Base-by-base conservation (phyloP, 2,888 invertebrate genomes). In the Parnassius glacialis region DNA sequence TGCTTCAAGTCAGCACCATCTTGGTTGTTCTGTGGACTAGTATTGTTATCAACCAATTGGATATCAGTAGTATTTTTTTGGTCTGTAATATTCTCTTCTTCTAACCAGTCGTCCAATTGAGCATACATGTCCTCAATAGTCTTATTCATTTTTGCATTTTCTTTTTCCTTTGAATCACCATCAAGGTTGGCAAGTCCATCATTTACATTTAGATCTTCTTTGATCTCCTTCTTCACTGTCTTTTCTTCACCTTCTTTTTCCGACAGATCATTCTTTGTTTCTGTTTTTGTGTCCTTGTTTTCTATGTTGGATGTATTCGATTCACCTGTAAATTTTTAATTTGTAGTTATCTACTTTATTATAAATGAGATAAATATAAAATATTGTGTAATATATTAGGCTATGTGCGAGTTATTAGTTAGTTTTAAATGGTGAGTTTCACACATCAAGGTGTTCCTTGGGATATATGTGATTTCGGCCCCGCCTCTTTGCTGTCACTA, bases 41-140 rank as follows among this genome's bases (percentile, higher is more conserved):
- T 48, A 13, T 10, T 13, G 13, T 48, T 10, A n/a, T 13, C 48
- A 13, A 9, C 48, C 12, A 13, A 7, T 48, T 7, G 9, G 13
- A 13, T 48, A 7, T 48, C 12, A 9, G 48, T 48, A 13, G 13
- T 13, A 48, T 9, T 48, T 48, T 7, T 1, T 48, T 48, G 9
- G 7, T 48, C 13, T 48, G 9, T 13, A 13, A 9, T n/a, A 9
- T n/a, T 44, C 12, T 57, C 52, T 41, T 66, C 61, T n/a, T 66
- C 61, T 41, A 60, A 48, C 57, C 60, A 61, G 56, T 64, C 59
- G 10, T 61, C 64, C 10, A 65, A 61, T 55, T 65, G 65, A 55
- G 55, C 56, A 44, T 61, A 57, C 41, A 57, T 16, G 16, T 57
- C 52, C 10, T 56, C 47, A 45, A 53, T 52, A 9, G 59, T 55